Base-by-base conservation (phyloP, 2,888 invertebrate genomes). In the Sericinus montela region DNA sequence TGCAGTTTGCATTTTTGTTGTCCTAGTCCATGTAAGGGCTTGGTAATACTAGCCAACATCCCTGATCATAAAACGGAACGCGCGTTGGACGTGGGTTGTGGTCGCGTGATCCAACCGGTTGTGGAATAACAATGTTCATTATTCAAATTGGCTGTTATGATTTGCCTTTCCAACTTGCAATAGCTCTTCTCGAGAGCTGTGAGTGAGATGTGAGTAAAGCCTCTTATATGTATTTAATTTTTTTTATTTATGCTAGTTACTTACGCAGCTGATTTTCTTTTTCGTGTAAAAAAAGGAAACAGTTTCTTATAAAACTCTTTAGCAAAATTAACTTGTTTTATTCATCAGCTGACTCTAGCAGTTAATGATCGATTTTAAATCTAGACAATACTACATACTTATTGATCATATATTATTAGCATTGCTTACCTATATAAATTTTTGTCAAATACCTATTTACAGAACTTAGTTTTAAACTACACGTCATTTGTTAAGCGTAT, bases 131-230 rank as follows among this genome's bases (percentile, higher is more conserved):
- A 81, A 79, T 80, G 80, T 84, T 80, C 84, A 82, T 84, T 84
- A 85, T 85, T 84, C 78, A 84, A 84, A 84, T 85, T 82, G 82
- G 77, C 72, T 81, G 80, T 74, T 81, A 78, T 80, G 78, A 79
- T 80, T 80, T 72, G 74, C 45, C 50, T 41, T 30, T 45, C 40
- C 41, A 45, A 45, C 50, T 40, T 39, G 29, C 45, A 40, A 40
- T 40, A 45, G 45, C 41, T 35, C 48, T 49, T 39, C 41, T 50
- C 50, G 45, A 40, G 40, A 48, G 29, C 15, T 41, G 36, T 32
- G 30, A 49, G 34, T 44, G 35, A 43, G 49, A 45, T 10, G 29
- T 29, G n/a, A 38, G 29, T 29, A 8, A 32, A 38, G 30, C 38
- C 36, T 29, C 45, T n/a, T 19, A 19, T 3, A 19, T 19, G 5